Evolutionary conservation across 2,888 invertebrate genomes (phyloP).

Genomic region (Andrena chrysosceles): DNA sequence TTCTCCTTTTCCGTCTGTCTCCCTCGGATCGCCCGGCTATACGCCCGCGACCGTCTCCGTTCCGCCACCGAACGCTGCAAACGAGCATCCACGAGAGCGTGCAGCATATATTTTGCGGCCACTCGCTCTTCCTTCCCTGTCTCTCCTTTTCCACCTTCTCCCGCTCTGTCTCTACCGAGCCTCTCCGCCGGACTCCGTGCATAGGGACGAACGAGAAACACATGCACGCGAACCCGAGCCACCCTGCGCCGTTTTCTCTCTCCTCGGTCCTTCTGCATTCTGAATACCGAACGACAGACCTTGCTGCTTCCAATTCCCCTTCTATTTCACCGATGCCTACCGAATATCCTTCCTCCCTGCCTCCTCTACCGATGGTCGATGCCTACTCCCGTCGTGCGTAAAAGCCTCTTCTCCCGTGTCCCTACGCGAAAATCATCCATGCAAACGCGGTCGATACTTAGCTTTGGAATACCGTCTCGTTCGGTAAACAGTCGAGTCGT

Average conservation of each 20-base stretch:
- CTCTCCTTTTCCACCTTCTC: conserved; percentile 25
- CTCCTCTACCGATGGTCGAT: not conserved
- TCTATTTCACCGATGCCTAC: conserved; percentile 57
- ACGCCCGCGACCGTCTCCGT: conserved; percentile 61
- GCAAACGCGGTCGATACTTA: conserved; percentile 44
- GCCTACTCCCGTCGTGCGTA: not conserved
- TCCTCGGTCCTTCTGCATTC: conserved; percentile 58
- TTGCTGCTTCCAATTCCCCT: conserved; percentile 59
- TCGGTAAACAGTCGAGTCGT: not conserved
- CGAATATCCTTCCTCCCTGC: conserved; percentile 45
- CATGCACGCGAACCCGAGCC: conserved; percentile 63
- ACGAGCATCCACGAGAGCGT: conserved; percentile 73
- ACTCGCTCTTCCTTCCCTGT: conserved; percentile 56
- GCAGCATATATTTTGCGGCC: conserved; percentile 71
- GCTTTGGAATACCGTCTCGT: conserved; percentile 8
- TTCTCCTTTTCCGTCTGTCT: conserved; percentile 53
- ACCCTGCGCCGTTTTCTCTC: conserved; percentile 38
- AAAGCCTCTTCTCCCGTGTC: not conserved
- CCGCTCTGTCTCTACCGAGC: conserved; percentile 28
- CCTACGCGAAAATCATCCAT: conserved; percentile 15
- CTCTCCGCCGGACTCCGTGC: conserved; percentile 43
- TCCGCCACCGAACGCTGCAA: conserved; percentile 65
- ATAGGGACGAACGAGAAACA: conserved; percentile 68
- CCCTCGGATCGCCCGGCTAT: conserved; percentile 31
- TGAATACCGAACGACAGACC: conserved; percentile 62